phyloP scores from a whole-genome alignment of 2,888 invertebrate genomes.

The Heterodera filipjevi region DNA sequence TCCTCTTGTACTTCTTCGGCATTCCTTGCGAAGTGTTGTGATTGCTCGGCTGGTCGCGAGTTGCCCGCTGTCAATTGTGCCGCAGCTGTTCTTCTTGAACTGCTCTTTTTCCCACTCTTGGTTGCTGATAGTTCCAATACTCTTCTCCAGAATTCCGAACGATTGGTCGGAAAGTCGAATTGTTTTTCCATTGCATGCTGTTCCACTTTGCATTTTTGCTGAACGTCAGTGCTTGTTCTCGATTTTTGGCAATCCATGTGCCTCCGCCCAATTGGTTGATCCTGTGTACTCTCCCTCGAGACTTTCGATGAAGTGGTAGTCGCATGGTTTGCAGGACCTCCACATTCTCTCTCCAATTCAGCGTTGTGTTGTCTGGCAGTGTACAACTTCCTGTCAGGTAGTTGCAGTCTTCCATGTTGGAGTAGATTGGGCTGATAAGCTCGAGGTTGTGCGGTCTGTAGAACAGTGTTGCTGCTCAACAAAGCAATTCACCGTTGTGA shows the following conservation, averaged over 20 bases:
- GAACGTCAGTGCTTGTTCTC: conserved; percentile 11
- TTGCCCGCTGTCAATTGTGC: conserved; percentile 4
- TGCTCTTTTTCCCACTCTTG: neutral
- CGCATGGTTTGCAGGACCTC: neutral
- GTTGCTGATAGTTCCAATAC: neutral
- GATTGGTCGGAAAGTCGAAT: neutral
- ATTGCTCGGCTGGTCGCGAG: neutral
- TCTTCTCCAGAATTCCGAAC: conserved; percentile 17
- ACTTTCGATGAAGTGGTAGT: conserved; percentile 10
- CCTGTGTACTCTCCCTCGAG: conserved; percentile 1
- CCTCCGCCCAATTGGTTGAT: neutral
- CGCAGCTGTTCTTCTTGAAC: conserved; percentile 13
- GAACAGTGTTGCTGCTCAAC: neutral
- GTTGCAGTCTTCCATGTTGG: neutral
- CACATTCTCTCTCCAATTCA: neutral
- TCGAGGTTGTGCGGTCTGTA: neutral
- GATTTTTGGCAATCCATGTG: neutral
- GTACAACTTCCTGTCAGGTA: neutral
- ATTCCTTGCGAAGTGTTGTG: neutral
- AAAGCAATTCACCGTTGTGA: neutral
- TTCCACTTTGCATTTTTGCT: neutral
- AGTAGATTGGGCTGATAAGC: neutral
- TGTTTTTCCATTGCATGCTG: conserved; percentile 1
- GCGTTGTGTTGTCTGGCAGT: neutral
- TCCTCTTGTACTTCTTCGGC: conserved; percentile 18